phyloP scores from a whole-genome alignment of 2,888 invertebrate genomes.

The Deroplatys truncata region DNA sequence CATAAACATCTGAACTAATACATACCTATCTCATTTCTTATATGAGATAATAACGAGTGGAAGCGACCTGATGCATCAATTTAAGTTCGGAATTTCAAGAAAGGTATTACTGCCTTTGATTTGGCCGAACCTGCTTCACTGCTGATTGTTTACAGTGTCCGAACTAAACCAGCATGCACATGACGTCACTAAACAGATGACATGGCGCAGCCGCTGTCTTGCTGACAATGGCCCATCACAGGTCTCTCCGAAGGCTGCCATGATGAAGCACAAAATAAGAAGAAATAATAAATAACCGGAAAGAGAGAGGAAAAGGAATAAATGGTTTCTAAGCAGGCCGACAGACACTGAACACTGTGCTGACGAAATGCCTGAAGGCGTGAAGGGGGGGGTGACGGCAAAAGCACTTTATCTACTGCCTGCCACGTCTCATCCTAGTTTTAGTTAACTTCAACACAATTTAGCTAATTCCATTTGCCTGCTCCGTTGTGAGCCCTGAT shows the following conservation, averaged over 20 bases:
- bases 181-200: neutral
- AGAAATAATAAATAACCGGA: neutral
- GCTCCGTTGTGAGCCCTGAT: too few species aligned
- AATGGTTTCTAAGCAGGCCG: neutral
- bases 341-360: neutral
- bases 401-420: neutral
- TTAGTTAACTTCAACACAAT: neutral
- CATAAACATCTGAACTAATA: too few species aligned
- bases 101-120: neutral
- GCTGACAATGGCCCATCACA: constrained; percentile 6
- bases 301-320: neutral
- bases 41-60: too few species aligned
- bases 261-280: constrained; percentile 4
- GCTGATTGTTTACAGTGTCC: neutral
- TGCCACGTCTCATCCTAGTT: neutral
- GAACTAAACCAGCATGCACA: neutral
- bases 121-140: neutral
- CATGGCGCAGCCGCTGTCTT: neutral
- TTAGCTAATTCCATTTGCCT: neutral
- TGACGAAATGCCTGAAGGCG: neutral
- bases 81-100: too few species aligned
- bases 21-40: too few species aligned
- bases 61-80: too few species aligned
- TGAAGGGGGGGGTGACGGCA: neutral
- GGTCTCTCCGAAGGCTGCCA: neutral